Evolutionary conservation across 2,888 invertebrate species (phyloP), one percentile per base, ranked within the genome.

Genomic region (Nebria brevicollis): DNA sequence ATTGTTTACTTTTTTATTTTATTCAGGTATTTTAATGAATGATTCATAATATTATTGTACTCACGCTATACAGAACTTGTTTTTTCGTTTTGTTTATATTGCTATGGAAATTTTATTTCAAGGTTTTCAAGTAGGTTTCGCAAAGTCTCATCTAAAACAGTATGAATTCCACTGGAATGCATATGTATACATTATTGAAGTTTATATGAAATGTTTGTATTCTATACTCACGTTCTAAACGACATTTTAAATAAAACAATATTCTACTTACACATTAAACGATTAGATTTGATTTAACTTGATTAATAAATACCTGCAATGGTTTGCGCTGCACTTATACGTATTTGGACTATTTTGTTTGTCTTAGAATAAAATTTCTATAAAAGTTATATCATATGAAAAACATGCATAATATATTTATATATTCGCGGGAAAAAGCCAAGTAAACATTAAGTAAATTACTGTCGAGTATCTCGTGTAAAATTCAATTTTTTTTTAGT

Each of bases 21-120:
- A 54, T 11, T 54, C 54, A 54, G 54, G 54, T 54, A 54, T 54
- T 54, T 54, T 54, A 54, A 54, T 54, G 54, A 54, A 54, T 54
- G 54, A 54, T 54, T 54, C 54, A 54, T 54, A 54, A 54, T 54
- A 54, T 54, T 54, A 54, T 54, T 54, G 54, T 54, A 54, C 54
- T 54, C 54, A 54, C 54, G 54, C 54, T 54, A 54, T 13, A 8
- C 54, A 54, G 54, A 54, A 54, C 54, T 54, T 54, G 54, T 70
- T 68, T 70, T 70, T 43, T n/a, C 8, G 25, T 26, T 43, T 43
- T 77, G 68, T 77, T 70, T 77, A 68, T 77, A 68, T 64, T 70
- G 66, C 70, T 68, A 70, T 77, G 77, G 77, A 77, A 77, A 77
- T 77, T 70, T 77, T 77, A 77, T 77, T 77, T 77, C 77, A 77